phyloP scores from a whole-genome alignment of 35 echinoderm and acorn worm species.

The Eucidaris tribuloides region DNA sequence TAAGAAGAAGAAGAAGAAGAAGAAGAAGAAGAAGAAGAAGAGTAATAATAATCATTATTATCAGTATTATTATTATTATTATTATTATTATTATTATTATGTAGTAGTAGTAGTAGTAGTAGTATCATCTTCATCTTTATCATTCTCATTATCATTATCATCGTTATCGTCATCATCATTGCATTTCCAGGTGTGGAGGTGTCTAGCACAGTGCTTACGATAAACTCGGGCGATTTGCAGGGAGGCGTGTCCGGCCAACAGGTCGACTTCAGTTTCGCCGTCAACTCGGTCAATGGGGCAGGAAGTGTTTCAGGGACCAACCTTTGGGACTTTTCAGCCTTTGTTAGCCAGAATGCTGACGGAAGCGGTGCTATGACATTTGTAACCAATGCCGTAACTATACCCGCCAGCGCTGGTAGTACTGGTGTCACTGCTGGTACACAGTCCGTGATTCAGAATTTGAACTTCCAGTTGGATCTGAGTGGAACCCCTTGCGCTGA shows the following conservation, averaged over 20 bases:
- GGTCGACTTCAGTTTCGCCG: constrained; percentile 13
- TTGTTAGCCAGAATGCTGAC: constrained; percentile 26
- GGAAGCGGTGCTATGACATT: not conserved
- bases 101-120: no score
- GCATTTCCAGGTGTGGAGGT: constrained; percentile 80
- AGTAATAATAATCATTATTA: no score
- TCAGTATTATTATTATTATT: no score
- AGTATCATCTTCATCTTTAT: no score
- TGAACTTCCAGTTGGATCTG: constrained; percentile 10
- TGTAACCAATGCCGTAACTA: not conserved
- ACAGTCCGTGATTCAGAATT: not conserved
- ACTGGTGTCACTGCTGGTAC: constrained; percentile 20
- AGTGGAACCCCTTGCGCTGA: constrained; percentile 30
- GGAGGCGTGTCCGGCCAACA: not conserved
- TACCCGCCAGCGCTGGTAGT: not conserved
- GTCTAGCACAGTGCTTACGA: not conserved
- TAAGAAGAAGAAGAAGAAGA: no score
- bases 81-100: no score
- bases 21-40: no score
- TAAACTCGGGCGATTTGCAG: constrained; percentile 13
- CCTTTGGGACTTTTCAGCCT: constrained; percentile 48
- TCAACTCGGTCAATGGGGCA: constrained; percentile 3
- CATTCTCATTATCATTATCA: no score
- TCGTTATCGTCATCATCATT: no score
- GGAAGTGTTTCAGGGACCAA: constrained; percentile 35